Evolutionary conservation across 1,140 invertebrate species (phyloP), one percentile per base, ranked within the genome.

Genomic region (Wiebesia pumilae): DNA sequence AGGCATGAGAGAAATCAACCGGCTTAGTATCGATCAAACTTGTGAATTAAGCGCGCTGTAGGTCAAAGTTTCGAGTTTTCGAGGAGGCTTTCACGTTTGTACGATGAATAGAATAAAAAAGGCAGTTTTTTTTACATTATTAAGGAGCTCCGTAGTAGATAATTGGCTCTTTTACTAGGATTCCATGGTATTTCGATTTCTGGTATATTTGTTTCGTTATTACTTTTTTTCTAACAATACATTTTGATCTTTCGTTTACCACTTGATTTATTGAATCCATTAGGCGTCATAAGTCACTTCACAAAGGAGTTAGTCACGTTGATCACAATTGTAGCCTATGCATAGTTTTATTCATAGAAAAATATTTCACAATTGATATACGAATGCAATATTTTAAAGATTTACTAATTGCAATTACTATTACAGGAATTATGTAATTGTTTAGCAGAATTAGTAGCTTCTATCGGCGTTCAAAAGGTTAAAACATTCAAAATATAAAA

Each of bases 11-110:
- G 24, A 62, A 14, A 27, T 62, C 24, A 62, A 62, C 58, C 24
- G 58, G 3, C 12, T 7, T 40, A 54, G 38, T 84, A 79, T 84
- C 62, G 83, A 84, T 84, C 75, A 84, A 84, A 79, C 75, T 51
- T 62, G 83, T 71, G 62, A 79, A 79, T 79, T 84, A 84, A 38
- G 73, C 35, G 2, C 38, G 30, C 30, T 83, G 27, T 58, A 83
- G 43, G 43, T 83, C 47, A 35, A 58, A 40, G 12, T n/a, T 35
- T 43, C 24, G 24, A 67, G 24, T 65, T 33, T 81, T n/a, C n/a
- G 80, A 69, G 33, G 27, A 77, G 27, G 24, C 21, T 81, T 65
- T 62, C 35, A 81, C 35, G 47, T 69, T 69, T 69, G 14, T 19
- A 33, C 16, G 21, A 24, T 27, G 24, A 62, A 62, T 27, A 24